phyloP scores from a whole-genome alignment of 1,140 invertebrate genomes.

The Ephestia elutella region DNA sequence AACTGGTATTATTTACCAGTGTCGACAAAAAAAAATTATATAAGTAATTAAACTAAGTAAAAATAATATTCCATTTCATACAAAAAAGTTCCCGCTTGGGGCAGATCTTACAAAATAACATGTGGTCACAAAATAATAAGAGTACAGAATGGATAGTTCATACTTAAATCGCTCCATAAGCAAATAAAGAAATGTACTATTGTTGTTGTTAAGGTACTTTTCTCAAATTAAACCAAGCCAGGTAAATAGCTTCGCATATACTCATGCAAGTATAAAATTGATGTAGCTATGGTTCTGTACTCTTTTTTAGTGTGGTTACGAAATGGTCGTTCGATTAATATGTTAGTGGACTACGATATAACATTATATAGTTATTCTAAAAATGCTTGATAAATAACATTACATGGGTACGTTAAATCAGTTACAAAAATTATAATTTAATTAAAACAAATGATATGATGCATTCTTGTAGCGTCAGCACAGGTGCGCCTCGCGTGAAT shows the following conservation, averaged over 20 bases:
- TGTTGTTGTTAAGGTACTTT: too few relatives aligned
- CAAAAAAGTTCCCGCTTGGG: conserved; percentile 63
- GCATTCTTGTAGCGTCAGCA: conserved; percentile 70
- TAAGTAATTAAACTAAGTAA: conserved; percentile 24
- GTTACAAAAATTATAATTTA: conserved; percentile 60
- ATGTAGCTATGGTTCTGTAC: background rate
- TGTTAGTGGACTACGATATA: conserved; percentile 26
- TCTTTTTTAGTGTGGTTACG: conserved; percentile 22
- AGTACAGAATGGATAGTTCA: background rate
- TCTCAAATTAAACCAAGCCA: too few relatives aligned
- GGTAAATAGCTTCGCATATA: too few relatives aligned
- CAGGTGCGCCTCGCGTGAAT: conserved; percentile 44
- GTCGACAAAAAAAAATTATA: conserved; percentile 16
- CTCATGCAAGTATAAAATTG: background rate
- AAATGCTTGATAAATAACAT: conserved; percentile 41
- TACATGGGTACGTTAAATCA: conserved; percentile 47
- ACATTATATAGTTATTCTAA: conserved; percentile 11
- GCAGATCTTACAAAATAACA: conserved; percentile 38
- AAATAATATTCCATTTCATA: conserved; percentile 50
- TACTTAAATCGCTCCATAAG: too few relatives aligned
- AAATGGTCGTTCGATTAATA: conserved; percentile 32
- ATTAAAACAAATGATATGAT: conserved; percentile 76
- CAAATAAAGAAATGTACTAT: too few relatives aligned
- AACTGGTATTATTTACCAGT: background rate
- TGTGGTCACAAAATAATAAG: background rate